phyloP scores from a whole-genome alignment of 2,797 vertebrate species.

The Okamejei kenojei region DNA sequence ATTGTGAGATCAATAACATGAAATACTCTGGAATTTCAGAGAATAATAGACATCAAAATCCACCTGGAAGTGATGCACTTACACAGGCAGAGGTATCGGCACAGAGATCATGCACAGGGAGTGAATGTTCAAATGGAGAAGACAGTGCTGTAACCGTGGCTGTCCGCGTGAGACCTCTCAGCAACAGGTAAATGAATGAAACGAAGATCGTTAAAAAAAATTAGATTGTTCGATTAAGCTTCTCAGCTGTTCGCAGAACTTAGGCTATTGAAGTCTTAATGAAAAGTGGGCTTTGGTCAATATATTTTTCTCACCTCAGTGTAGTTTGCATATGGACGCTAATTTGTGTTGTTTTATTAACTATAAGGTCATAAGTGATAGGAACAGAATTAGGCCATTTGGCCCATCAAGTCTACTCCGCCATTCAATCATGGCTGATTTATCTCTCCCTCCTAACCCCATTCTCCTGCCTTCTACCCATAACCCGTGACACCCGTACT shows the following conservation, averaged over 20 bases:
- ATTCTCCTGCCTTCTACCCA: too few species aligned
- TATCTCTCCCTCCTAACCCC: too few species aligned
- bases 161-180: constrained; percentile 81
- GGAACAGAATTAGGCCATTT: too few species aligned
- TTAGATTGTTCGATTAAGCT: neutral
- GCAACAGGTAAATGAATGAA: constrained; percentile 60
- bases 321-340: too few species aligned
- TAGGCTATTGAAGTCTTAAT: neutral
- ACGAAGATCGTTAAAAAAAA: neutral
- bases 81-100: constrained; percentile 39
- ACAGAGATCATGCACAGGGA: constrained; percentile 40
- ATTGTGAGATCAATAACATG: constrained; percentile 37
- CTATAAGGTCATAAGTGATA: too few species aligned
- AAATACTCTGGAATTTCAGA: constrained; percentile 31
- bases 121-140: constrained; percentile 62
- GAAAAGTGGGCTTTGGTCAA: neutral
- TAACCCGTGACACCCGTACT: too few species aligned
- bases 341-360: too few species aligned
- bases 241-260: neutral
- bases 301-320: neutral
- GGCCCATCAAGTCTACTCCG: too few species aligned
- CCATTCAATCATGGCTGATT: too few species aligned
- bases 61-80: constrained; percentile 38
- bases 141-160: constrained; percentile 87
- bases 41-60: constrained; percentile 41